Percentiles rank a stretch among this genome's conserved stretches.
Evolutionary conservation across 2,888 invertebrate genomes (phyloP).

Genomic region (Neoascia interrupta): DNA sequence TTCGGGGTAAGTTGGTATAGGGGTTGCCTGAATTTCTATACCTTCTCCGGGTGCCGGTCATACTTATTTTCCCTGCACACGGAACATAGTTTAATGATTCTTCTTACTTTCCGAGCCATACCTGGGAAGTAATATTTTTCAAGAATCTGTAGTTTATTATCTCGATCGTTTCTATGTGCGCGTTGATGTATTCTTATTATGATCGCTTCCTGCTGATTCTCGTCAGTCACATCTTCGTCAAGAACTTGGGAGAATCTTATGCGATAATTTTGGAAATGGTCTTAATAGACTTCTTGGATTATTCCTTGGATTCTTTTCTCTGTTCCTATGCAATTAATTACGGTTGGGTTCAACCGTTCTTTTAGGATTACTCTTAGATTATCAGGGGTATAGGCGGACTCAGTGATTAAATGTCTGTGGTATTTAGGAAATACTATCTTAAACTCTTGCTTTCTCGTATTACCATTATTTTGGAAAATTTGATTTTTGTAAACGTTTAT

Average conservation of each 20-base stretch:
- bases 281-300: too few species aligned
- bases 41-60: background rate
- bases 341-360: background rate
- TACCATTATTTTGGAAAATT: background rate
- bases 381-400: background rate
- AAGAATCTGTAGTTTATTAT: constrained; percentile 6
- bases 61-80: background rate
- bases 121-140: constrained; percentile 5
- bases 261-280: too few species aligned
- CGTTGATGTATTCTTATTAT: constrained; percentile 1
- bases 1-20: background rate
- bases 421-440: too few species aligned
- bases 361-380: background rate
- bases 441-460: too few species aligned
- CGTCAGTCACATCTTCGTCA: background rate
- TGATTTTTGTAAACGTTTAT: background rate
- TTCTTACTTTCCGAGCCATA: background rate
- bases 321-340: constrained; percentile 1
- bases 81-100: background rate
- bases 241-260: background rate
- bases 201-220: background rate
- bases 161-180: background rate
- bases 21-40: background rate
- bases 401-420: too few species aligned
- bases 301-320: constrained; percentile 9